Conservation (phyloP, 2,797 vertebrate genomes). For the Muscicapa striata region DNA sequence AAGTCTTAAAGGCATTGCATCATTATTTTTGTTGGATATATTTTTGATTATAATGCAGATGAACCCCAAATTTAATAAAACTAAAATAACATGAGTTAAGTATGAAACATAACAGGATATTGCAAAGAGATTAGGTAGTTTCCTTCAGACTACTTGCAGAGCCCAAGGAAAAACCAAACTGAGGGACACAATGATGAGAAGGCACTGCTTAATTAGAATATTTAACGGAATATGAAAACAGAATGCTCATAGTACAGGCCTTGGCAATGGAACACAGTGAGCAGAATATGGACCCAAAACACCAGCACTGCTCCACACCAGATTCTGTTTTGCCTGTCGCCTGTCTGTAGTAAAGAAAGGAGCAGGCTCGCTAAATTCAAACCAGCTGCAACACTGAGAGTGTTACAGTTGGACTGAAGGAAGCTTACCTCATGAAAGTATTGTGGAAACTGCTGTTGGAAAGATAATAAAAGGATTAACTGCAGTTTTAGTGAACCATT, state of each 20-base stretch:
- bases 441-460: slow-evolving; percentile 90
- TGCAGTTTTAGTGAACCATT: slow-evolving; percentile 87
- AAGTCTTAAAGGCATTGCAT: slow-evolving; percentile 84
- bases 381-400: slow-evolving; percentile 83
- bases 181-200: slow-evolving; percentile 42
- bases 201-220: slow-evolving; percentile 78
- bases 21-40: slow-evolving; percentile 88
- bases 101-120: slow-evolving; percentile 99
- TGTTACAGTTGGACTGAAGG: slow-evolving; percentile 85
- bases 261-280: slow-evolving; percentile 66
- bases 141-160: slow-evolving; percentile 85
- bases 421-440: slow-evolving; percentile 85
- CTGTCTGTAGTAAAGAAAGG: slow-evolving; percentile 47
- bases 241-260: slow-evolving; percentile 15
- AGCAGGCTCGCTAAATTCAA: slow-evolving; percentile 79
- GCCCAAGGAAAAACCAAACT: slow-evolving; percentile 64
- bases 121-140: slow-evolving; percentile 95
- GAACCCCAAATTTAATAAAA: slow-evolving; percentile 86
- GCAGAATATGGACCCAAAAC: slow-evolving; percentile 71
- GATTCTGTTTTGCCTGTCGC: slow-evolving; percentile 44
- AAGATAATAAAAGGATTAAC: slow-evolving; percentile 96
- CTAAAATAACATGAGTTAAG: slow-evolving; percentile 88
- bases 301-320: slow-evolving; percentile 66
- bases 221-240: slow-evolving; percentile 61
- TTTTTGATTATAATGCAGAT: slow-evolving; percentile 95